A percentile compares a stretch with the other conserved stretches of the same genome.
Evolutionary conservation across 2,113 vertebrate species (phyloP).

Genomic region (Brachirus orientalis): DNA sequence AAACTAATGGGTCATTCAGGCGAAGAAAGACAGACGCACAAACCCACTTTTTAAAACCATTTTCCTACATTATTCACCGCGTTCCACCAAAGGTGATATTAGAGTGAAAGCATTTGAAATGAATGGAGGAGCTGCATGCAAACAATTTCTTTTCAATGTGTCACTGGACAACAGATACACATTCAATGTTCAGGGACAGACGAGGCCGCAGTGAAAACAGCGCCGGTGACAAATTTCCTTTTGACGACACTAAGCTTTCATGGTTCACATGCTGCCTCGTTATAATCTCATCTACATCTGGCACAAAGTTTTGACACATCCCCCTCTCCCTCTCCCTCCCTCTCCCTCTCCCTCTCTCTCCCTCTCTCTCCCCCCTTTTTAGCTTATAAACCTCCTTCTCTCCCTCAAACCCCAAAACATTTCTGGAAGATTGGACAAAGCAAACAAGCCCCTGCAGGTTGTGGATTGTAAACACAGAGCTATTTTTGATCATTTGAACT

Average conservation of each 20-base stretch:
- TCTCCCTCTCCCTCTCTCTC: constrained; percentile 21
- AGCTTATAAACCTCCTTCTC: constrained; percentile 45
- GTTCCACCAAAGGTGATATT: background rate
- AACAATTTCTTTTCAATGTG: background rate
- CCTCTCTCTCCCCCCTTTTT: constrained; percentile 1
- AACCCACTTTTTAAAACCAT: background rate
- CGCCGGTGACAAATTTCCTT: constrained; percentile 11
- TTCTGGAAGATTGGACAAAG: constrained; percentile 37
- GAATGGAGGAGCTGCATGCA: background rate
- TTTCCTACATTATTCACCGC: background rate
- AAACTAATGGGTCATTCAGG: constrained; percentile 13
- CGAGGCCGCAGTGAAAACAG: too few species aligned
- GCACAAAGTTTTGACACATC: constrained; percentile 41
- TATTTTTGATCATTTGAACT: constrained; percentile 42
- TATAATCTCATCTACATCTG: constrained; percentile 61
- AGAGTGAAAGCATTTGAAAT: background rate
- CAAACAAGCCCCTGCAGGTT: constrained; percentile 27
- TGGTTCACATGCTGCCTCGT: background rate
- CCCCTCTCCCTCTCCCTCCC: constrained; percentile 19
- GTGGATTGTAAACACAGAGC: constrained; percentile 10
- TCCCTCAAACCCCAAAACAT: constrained; percentile 16
- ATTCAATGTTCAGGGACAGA: constrained; percentile 4
- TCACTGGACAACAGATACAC: constrained; percentile 9
- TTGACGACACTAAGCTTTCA: constrained; percentile 15
- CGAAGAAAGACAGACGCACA: background rate